Conservation (phyloP, 2,113 vertebrate species). For the Dasypus novemcinctus region DNA sequence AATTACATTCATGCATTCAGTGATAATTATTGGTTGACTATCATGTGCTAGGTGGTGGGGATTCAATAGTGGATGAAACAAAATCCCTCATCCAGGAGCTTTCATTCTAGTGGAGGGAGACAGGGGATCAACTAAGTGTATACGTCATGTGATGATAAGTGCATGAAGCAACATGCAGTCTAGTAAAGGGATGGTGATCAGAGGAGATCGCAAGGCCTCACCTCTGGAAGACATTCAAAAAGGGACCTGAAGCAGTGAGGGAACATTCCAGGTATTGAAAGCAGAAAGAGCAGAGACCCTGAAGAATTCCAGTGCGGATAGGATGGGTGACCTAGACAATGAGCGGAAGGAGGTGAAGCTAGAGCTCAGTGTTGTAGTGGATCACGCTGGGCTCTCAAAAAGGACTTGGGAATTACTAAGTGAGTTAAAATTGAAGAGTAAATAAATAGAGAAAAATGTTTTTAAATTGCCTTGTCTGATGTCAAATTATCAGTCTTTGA, state of each 20-base stretch:
- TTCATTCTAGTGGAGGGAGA: not conserved
- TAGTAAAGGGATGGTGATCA: not conserved
- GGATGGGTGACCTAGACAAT: not conserved
- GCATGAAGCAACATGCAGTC: not conserved
- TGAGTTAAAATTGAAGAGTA: not conserved
- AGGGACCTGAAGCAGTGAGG: not conserved
- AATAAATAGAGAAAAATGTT: not conserved
- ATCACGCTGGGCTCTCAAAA: not conserved
- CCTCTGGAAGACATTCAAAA: not conserved
- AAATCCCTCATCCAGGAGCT: not conserved
- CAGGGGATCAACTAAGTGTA: not conserved
- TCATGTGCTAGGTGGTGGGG: not conserved
- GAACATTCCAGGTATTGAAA: not conserved
- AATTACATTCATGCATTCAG: not conserved
- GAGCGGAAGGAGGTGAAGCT: not conserved
- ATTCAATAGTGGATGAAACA: not conserved
- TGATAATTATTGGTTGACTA: not conserved
- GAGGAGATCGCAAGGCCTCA: not conserved
- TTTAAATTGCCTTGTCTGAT: not conserved
- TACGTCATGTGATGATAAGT: not conserved
- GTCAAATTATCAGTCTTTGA: slow-evolving; percentile 17
- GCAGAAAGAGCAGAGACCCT: not conserved
- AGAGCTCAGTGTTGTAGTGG: not conserved
- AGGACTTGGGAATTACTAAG: not conserved
- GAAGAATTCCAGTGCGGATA: not conserved